Evolutionary conservation across 2,797 vertebrate genomes (phyloP).

Genomic region (Antennarius maculatus): DNA sequence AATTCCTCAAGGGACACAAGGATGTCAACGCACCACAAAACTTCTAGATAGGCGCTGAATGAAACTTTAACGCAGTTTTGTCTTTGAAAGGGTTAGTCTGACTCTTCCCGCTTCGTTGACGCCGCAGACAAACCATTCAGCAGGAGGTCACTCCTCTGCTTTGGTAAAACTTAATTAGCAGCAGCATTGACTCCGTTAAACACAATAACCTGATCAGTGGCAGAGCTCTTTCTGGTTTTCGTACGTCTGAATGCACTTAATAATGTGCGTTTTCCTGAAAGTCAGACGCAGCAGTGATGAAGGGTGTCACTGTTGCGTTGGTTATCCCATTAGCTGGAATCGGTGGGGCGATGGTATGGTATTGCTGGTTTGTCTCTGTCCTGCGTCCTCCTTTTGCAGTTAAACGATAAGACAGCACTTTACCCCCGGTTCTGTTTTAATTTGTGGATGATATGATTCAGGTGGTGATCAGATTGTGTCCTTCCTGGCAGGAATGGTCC

Average conservation of each 20-base stretch:
- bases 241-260: no score
- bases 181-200: background rate
- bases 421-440: background rate
- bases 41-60: no score
- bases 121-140: background rate
- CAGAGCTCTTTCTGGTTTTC: background rate
- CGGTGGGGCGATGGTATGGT: no score
- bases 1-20: background rate
- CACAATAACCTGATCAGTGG: background rate
- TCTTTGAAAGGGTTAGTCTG: background rate
- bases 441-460: no score
- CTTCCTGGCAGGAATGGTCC: constrained; percentile 90
- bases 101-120: background rate
- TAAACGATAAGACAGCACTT: background rate
- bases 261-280: no score
- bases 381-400: no score
- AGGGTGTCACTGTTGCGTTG: no score
- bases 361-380: background rate
- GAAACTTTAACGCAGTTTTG: no score
- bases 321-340: no score
- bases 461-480: background rate
- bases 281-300: no score
- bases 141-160: background rate
- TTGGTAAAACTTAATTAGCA: constrained; percentile 1
- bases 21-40: background rate